Evolutionary conservation across 1,140 invertebrate genomes (phyloP), one percentile per base, ranked within the genome.

Genomic region (Gryllus bimaculatus): DNA sequence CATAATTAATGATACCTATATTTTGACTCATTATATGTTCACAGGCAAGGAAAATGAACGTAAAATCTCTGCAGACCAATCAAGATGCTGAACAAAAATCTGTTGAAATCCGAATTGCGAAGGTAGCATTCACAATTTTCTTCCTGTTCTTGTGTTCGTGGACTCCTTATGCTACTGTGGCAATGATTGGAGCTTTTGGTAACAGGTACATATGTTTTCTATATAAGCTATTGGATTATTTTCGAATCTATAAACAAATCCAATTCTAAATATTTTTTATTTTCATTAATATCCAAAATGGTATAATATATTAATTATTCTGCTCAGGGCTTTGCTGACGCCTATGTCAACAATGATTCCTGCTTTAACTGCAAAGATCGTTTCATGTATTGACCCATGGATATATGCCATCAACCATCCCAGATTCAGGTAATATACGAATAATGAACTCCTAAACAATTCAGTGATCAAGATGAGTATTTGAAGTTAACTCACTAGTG

Each of bases 401-500:
- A 89, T 93, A 18, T 93, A 93, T 81, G 93, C 92, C 21, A 92
- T 93, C 80, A 93, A 91, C 82, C 93, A 94, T 85, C 93, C 92
- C 3, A 91, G 90, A 88, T 94, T 91, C 85, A 89, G 88, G 87
- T 66, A 66, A 66, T 7, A 13, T 66, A 39, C 26, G 26, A 13
- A 66, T 66, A 66, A 13, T 7, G 54, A 3, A 66, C 54, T 66
- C 10, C 54, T 18, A 10, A 18, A 66, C 18, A 66, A 13, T 13
- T 13, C 7, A 66, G 18, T 2, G 18, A 66, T 66, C 10, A 66
- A 3, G 54, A 13, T 66, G 54, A 66, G 18, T 13, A 66, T 66
- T 66, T 18, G 18, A 10, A 7, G 0, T 66, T 13, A 13, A 66
- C 54, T 66, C 54, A 3, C 5, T 39, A 39, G 26, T 5, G 26